phyloP scores from a whole-genome alignment of 2,113 vertebrate species.

The Antigone vipio region DNA sequence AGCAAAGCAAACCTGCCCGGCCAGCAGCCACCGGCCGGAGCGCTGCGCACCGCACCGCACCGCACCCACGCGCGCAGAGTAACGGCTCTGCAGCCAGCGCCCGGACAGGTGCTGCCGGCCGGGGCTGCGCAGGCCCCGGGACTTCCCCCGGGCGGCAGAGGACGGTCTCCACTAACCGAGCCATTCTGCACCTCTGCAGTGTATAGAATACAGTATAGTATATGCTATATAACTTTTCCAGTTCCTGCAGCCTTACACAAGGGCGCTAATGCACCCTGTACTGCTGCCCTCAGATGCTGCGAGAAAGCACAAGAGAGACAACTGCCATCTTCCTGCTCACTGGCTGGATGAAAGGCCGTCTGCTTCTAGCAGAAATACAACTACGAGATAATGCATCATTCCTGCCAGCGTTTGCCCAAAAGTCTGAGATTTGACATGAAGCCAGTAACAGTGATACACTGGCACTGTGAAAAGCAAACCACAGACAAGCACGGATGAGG shows the following conservation, averaged over 20 bases:
- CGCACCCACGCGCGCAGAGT: too few species aligned
- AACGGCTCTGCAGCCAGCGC: not conserved
- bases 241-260: not conserved
- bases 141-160: not conserved
- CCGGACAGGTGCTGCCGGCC: not conserved
- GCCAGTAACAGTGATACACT: not conserved
- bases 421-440: not conserved
- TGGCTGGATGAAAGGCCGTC: not conserved
- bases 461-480: not conserved
- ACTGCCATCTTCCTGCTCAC: too few species aligned
- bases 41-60: too few species aligned
- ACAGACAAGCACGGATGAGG: fast-evolving
- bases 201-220: fast-evolving
- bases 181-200: fast-evolving
- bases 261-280: fast-evolving
- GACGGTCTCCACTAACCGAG: not conserved
- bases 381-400: not conserved
- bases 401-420: not conserved
- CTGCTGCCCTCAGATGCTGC: not conserved
- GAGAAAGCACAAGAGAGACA: not conserved
- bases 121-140: not conserved
- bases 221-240: fast-evolving
- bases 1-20: too few species aligned
- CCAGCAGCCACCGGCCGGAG: too few species aligned
- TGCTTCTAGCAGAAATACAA: not conserved